Percentiles rank a stretch among this genome's conserved stretches.
Conservation (phyloP, 2,888 invertebrate genomes). For the Eupithecia subfuscata region DNA sequence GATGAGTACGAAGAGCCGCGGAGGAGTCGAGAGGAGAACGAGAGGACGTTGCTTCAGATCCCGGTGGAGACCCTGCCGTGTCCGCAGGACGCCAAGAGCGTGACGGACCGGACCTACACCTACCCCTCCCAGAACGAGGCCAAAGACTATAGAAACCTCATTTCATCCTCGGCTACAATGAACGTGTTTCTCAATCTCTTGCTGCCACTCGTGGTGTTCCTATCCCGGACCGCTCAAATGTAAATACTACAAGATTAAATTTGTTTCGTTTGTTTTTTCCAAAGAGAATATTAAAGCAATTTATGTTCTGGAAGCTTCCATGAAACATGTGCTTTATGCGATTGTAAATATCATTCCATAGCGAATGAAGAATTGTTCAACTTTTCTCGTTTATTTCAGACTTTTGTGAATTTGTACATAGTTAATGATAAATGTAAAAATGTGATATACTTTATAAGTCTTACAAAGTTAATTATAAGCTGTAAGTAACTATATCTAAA, state of each 20-base stretch:
- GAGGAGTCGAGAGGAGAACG: conserved; percentile 69
- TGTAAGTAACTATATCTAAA: conserved; percentile 42
- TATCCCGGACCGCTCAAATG: conserved; percentile 49
- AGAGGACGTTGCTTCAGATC: conserved; percentile 80
- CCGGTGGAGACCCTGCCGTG: conserved; percentile 84
- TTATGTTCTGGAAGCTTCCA: conserved; percentile 47
- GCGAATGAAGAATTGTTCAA: conserved; percentile 33
- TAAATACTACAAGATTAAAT: conserved; percentile 48
- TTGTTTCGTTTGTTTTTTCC: conserved; percentile 38
- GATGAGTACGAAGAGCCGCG: conserved; percentile 77
- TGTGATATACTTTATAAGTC: conserved; percentile 55
- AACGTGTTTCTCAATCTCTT: conserved; percentile 50
- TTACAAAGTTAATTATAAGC: conserved; percentile 45
- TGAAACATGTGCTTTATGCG: conserved; percentile 30
- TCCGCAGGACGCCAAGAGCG: conserved; percentile 85
- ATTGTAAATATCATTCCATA: conserved; percentile 46
- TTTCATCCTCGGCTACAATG: conserved; percentile 60
- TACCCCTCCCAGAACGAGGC: conserved; percentile 85
- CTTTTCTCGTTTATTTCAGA: conserved; percentile 31
- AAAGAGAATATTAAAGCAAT: conserved; percentile 47
- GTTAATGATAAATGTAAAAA: conserved; percentile 52
- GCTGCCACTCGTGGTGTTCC: conserved; percentile 47
- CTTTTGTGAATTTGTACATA: conserved; percentile 41
- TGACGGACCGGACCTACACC: conserved; percentile 83
- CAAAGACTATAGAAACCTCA: conserved; percentile 79